A percentile compares a stretch with the other conserved stretches of the same genome.
Evolutionary conservation across 2,113 vertebrate genomes (phyloP).

Genomic region (Salminus brasiliensis): DNA sequence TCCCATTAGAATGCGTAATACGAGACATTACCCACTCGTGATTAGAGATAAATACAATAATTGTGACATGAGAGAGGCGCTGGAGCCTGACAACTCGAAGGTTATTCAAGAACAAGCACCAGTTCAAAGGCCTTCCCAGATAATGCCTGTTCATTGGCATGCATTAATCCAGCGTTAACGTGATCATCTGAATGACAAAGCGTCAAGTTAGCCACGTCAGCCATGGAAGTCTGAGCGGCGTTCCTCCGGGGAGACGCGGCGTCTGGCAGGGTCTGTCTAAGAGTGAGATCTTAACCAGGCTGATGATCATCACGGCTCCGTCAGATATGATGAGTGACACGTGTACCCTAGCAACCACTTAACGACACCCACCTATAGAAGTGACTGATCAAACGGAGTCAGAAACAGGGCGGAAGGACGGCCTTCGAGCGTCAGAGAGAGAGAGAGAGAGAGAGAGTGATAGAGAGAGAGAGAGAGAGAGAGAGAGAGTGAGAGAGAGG

Average conservation of each 20-base stretch:
- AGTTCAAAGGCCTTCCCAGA: conserved; percentile 57
- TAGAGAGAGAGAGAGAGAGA: background rate
- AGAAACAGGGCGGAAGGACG: background rate
- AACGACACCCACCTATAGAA: too few species aligned
- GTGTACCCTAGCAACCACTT: too few species aligned
- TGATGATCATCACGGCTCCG: too few species aligned
- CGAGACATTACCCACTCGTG: conserved; percentile 37
- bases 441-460: background rate
- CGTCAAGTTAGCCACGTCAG: conserved; percentile 17
- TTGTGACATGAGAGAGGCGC: conserved; percentile 43
- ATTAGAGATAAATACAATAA: conserved; percentile 47
- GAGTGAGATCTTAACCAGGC: too few species aligned
- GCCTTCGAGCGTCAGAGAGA: too few species aligned
- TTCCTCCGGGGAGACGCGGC: background rate
- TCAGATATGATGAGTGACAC: too few species aligned
- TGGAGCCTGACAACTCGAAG: conserved; percentile 64
- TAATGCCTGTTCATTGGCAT: conserved; percentile 44
- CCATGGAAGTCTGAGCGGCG: background rate
- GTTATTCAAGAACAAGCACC: conserved; percentile 64
- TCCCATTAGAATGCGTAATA: conserved; percentile 44
- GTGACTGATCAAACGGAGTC: too few species aligned
- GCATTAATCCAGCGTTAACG: conserved; percentile 30
- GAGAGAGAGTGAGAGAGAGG: conserved; percentile 7
- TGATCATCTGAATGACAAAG: conserved; percentile 34
- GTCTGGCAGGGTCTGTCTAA: background rate